Percentiles rank a stretch among this genome's conserved stretches.
These are phyloP conservation scores for Pristionchus entomophagus DNA, from an alignment of 2,888 invertebrate genomes.

Conservation along the genomic window DNA sequence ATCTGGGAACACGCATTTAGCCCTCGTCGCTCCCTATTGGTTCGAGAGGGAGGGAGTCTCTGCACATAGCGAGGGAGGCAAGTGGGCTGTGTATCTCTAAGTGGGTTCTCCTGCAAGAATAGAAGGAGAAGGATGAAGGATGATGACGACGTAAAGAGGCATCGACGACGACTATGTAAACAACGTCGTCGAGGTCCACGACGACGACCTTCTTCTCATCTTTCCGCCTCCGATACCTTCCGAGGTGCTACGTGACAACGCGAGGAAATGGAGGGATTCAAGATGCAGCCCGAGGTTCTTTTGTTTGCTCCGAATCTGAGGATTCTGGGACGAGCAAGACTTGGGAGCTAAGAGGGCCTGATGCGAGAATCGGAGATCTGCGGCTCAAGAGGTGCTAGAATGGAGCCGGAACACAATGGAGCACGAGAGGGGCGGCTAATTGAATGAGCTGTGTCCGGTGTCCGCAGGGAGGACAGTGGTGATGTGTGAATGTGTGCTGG, in stretches of 20 bases:
- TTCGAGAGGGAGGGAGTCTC: background rate
- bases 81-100: constrained; percentile 20
- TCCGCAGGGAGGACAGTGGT: too few relatives aligned
- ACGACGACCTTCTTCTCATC: background rate
- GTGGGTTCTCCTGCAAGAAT: constrained; percentile 9
- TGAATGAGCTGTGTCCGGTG: background rate
- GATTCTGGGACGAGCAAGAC: too few relatives aligned
- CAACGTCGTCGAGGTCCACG: background rate
- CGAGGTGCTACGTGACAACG: too few relatives aligned
- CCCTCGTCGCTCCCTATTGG: too few relatives aligned
- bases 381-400: too few relatives aligned
- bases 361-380: background rate
- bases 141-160: background rate
- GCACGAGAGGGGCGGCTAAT: background rate
- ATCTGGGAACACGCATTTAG: too few relatives aligned
- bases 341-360: background rate
- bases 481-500: background rate
- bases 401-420: background rate
- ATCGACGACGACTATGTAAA: background rate
- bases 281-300: too few relatives aligned
- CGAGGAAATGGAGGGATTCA: too few relatives aligned
- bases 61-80: background rate
- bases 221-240: too few relatives aligned
- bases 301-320: too few relatives aligned
- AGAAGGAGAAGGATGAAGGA: background rate